Base-by-base conservation (phyloP, 2,888 invertebrate species). In the Bellardia pandia region DNA sequence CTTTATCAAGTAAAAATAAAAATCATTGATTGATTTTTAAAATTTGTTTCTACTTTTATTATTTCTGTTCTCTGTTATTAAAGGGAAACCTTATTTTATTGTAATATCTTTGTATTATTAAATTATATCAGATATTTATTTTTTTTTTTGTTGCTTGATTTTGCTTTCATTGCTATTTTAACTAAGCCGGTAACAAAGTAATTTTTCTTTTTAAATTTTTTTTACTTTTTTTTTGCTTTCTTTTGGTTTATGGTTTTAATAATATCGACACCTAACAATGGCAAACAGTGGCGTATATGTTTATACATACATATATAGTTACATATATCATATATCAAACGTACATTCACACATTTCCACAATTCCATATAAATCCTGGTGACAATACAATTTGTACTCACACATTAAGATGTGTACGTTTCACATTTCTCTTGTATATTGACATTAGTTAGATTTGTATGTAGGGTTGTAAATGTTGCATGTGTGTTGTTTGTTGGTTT, bases 161-260 rank as follows among this genome's bases (percentile, higher is more conserved):
- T 76, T 76, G 60, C 64, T 83, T 83, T 86, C 76, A 80, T 56
- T 80, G 72, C 64, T 86, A 86, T 86, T 86, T 86, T 71, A 83
- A 45, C 75, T 86, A 86, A 86, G 80, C 83, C 80, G 64, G 48
- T 30, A 76, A 84, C 86, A 86, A 86, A 83, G 75, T 72, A 81
- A 77, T 77, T 86, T 86, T 81, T 60, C 60, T 76, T 64, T 42
- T 60, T 71, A 62, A 62, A 71, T 51, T 76, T 82, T 56, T 60
- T 69, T 79, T 48, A 6, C 3, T 66, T 23, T 16, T 60, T 33
- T 68, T 69, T 2, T n/a, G 33, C 37, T 62, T 62, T n/a, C n/a
- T 16, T 66, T 77, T 40, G 66, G 23, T 37, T 78, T 79, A 72
- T 45, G 64, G 64, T 81, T 81, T 74, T 62, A 81, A 58, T 68